Conservation (phyloP, 2,797 vertebrate genomes). For the Cuculus canorus region DNA sequence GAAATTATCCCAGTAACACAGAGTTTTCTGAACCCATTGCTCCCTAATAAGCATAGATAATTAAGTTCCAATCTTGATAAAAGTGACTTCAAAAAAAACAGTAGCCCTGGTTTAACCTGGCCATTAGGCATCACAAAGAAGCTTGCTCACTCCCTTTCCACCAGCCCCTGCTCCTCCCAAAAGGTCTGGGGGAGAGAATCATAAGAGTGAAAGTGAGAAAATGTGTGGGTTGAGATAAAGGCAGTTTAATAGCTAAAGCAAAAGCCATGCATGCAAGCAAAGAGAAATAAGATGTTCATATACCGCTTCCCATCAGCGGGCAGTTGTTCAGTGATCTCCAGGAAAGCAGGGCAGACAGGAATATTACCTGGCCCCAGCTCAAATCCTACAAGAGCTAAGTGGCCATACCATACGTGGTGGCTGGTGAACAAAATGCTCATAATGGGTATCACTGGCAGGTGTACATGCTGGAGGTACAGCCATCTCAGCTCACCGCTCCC, state of each 20-base stretch:
- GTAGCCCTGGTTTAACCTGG: too few relatives aligned
- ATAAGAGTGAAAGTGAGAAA: too few relatives aligned
- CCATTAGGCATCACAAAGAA: too few relatives aligned
- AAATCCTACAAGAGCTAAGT: not conserved
- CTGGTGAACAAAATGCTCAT: not conserved
- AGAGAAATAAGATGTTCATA: too few relatives aligned
- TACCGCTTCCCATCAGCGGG: too few relatives aligned
- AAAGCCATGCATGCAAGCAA: too few relatives aligned
- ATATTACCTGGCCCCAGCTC: not conserved
- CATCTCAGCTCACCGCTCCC: not conserved
- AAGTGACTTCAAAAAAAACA: not conserved
- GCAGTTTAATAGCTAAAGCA: too few relatives aligned
- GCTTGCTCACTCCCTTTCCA: too few relatives aligned
- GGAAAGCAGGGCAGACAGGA: not conserved
- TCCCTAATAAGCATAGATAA: not conserved
- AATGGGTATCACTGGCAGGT: not conserved
- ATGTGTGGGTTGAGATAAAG: too few relatives aligned
- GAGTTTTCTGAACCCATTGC: not conserved
- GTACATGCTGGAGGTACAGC: fast-evolving
- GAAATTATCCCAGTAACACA: not conserved
- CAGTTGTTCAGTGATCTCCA: too few relatives aligned
- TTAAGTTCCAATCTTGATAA: not conserved
- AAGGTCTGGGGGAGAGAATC: too few relatives aligned
- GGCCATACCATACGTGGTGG: not conserved
- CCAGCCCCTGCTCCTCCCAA: too few relatives aligned